Conservation (phyloP, 2,113 vertebrate species). For the Brachypodius melanocephalos region DNA sequence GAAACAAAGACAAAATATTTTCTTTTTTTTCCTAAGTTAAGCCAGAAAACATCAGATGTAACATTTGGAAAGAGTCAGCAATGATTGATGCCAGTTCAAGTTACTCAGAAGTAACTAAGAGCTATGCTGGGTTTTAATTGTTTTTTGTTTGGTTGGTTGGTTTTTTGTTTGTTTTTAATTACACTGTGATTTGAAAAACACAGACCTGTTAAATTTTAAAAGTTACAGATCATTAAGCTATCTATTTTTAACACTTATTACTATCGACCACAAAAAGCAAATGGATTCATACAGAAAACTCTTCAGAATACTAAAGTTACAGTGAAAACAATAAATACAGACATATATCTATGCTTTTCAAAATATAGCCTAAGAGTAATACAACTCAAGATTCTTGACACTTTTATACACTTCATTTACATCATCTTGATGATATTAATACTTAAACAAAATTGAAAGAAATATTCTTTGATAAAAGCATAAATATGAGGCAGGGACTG, state of each 20-base stretch:
- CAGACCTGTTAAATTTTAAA: not conserved
- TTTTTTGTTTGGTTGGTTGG: not conserved
- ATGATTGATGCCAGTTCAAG: not conserved
- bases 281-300: not conserved
- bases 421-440: not conserved
- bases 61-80: not conserved
- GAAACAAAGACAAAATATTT: not conserved
- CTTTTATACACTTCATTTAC: not conserved
- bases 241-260: not conserved
- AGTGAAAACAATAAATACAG: not conserved
- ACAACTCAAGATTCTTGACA: not conserved
- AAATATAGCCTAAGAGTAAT: not conserved
- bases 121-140: not conserved
- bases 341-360: not conserved
- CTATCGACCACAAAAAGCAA: not conserved
- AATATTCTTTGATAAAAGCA: not conserved
- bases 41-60: not conserved
- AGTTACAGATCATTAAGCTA: not conserved
- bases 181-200: not conserved
- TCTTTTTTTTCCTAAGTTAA: not conserved
- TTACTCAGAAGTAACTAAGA: not conserved
- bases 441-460: not conserved
- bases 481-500: not conserved
- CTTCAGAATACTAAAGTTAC: not conserved
- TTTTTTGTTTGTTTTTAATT: not conserved